A percentile compares a stretch with the other conserved stretches of the same genome.
Conservation (phyloP, 2,113 vertebrate genomes). For the Cranoglanis bouderius region DNA sequence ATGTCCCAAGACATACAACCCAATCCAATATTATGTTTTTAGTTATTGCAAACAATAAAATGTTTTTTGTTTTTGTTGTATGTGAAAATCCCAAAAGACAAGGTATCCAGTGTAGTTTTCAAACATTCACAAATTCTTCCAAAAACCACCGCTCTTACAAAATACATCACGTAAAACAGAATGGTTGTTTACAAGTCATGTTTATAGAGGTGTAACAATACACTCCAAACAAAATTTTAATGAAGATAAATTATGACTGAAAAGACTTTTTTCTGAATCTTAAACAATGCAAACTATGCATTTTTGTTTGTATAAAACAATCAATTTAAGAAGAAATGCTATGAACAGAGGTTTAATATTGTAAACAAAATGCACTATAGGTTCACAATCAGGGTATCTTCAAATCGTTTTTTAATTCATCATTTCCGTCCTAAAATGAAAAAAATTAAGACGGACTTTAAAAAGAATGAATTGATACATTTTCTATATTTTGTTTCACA, state of each 20-base stretch:
- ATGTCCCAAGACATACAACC: neutral
- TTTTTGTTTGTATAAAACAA: neutral
- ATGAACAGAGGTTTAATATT: neutral
- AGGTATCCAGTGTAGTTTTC: neutral
- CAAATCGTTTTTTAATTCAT: too few relatives aligned
- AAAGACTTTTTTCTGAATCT: neutral
- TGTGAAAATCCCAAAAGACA: neutral
- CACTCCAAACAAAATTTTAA: neutral
- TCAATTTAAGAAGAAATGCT: neutral
- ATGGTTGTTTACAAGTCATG: neutral
- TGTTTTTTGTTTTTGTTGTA: neutral
- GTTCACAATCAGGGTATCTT: too few relatives aligned
- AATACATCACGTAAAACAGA: neutral
- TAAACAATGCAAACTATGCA: neutral
- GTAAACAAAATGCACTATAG: neutral
- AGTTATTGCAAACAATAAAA: too few relatives aligned
- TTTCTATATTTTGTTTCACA: too few relatives aligned
- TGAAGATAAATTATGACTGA: neutral
- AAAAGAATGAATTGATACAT: too few relatives aligned
- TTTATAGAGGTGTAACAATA: neutral
- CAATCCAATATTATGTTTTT: too few relatives aligned
- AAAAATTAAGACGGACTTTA: too few relatives aligned
- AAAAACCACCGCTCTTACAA: neutral
- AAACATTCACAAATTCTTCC: neutral
- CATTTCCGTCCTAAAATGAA: too few relatives aligned